phyloP scores from a whole-genome alignment of 2,888 invertebrate species.

The Heteromyza rotundicornis region DNA sequence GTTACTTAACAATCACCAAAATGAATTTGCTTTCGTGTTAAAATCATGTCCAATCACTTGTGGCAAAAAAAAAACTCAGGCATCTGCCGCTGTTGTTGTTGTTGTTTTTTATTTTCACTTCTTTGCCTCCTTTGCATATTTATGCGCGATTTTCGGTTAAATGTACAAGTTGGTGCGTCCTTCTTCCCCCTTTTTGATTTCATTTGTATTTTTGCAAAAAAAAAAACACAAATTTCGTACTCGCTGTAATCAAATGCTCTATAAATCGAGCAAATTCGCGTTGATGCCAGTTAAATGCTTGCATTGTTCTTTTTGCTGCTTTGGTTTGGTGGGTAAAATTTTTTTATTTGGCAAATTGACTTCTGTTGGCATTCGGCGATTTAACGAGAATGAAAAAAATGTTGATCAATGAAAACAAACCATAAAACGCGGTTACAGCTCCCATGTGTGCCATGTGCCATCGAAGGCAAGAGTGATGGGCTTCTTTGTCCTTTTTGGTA shows the following conservation, averaged over 20 bases:
- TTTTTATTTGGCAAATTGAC: constrained; percentile 25
- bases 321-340: neutral
- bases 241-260: neutral
- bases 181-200: too few species aligned
- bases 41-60: constrained; percentile 36
- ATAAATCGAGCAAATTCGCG: neutral
- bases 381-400: neutral
- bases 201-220: too few species aligned
- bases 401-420: constrained; percentile 52
- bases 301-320: constrained; percentile 6
- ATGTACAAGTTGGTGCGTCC: neutral
- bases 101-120: too few species aligned
- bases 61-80: constrained; percentile 29
- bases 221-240: too few species aligned
- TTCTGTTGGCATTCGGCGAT: constrained; percentile 7
- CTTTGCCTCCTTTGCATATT: constrained; percentile 2
- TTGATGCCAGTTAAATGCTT: neutral
- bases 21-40: constrained; percentile 20
- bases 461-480: too few species aligned
- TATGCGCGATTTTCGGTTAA: constrained; percentile 9
- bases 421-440: constrained; percentile 63
- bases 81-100: constrained; percentile 1
- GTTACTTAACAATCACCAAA: neutral
- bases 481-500: too few species aligned
- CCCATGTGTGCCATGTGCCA: constrained; percentile 64